These are phyloP conservation scores for Ophioninae sp. DNA, from an alignment of 2,888 invertebrate species.

Conservation along the genomic window DNA sequence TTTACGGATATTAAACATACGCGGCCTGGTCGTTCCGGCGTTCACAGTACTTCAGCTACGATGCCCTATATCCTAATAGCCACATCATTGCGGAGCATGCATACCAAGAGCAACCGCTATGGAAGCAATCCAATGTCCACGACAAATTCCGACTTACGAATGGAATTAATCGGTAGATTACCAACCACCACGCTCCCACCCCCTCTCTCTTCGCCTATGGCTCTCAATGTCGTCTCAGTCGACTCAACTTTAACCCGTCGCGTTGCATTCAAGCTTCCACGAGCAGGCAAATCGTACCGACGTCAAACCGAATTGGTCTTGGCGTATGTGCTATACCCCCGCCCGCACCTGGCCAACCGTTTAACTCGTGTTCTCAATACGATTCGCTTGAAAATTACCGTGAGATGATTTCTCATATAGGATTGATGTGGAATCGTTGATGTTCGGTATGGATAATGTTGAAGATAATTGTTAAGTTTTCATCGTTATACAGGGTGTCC, in stretches of 20 bases:
- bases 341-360: not conserved
- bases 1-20: conserved; percentile 19
- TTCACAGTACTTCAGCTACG: conserved; percentile 19
- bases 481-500: too few relatives aligned
- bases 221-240: conserved; percentile 22
- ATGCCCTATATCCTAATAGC: conserved; percentile 29
- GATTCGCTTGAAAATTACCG: conserved; percentile 42
- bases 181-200: conserved; percentile 4
- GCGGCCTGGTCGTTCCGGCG: conserved; percentile 29
- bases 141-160: conserved; percentile 59
- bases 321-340: not conserved
- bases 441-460: not conserved
- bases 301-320: conserved; percentile 30
- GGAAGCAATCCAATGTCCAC: conserved; percentile 35
- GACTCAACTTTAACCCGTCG: conserved; percentile 18
- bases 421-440: conserved; percentile 28
- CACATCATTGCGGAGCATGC: conserved; percentile 27
- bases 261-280: conserved; percentile 14
- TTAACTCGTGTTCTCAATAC: conserved; percentile 19
- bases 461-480: too few relatives aligned
- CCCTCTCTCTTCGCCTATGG: not conserved
- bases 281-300: not conserved
- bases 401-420: conserved; percentile 35
- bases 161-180: conserved; percentile 64
- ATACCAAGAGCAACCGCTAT: conserved; percentile 35